Evolutionary conservation across 1,140 invertebrate species (phyloP).

Genomic region (Cydia amplana): DNA sequence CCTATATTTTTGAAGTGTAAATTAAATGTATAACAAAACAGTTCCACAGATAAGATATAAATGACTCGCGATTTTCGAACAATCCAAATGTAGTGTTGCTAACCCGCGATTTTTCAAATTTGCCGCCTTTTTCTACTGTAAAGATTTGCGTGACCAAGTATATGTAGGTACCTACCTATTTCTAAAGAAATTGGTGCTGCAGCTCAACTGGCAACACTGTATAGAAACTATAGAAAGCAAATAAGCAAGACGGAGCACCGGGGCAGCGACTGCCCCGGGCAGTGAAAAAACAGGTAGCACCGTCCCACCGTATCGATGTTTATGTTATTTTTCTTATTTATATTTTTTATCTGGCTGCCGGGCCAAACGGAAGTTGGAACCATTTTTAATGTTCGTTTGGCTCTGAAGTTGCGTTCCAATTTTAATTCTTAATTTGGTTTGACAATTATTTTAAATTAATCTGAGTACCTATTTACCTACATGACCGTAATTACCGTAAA

Average conservation of each 20-base stretch:
- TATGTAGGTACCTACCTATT: too few relatives aligned
- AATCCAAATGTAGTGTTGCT: too few relatives aligned
- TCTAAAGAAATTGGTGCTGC: too few relatives aligned
- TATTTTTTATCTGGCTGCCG: slow-evolving; percentile 73
- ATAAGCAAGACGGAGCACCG: slow-evolving; percentile 9
- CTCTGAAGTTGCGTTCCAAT: slow-evolving; percentile 14
- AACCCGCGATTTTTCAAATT: too few relatives aligned
- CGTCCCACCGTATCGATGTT: slow-evolving; percentile 75
- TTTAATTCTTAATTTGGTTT: neutral
- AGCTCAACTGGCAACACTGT: neutral
- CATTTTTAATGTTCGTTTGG: slow-evolving; percentile 74
- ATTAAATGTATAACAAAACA: too few relatives aligned
- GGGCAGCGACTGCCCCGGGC: slow-evolving; percentile 46
- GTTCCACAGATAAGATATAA: too few relatives aligned
- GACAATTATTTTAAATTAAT: neutral
- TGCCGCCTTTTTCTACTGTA: too few relatives aligned
- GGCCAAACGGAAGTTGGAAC: slow-evolving; percentile 77
- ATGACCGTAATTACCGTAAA: too few relatives aligned
- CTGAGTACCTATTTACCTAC: too few relatives aligned
- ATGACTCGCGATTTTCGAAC: too few relatives aligned
- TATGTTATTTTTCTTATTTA: slow-evolving; percentile 77
- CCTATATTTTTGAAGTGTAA: too few relatives aligned
- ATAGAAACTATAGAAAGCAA: slow-evolving; percentile 25
- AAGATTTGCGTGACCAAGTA: too few relatives aligned
- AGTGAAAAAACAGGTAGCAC: slow-evolving; percentile 77